Evolutionary conservation across 2,888 invertebrate species (phyloP).

Genomic region (Mamestra brassicae): DNA sequence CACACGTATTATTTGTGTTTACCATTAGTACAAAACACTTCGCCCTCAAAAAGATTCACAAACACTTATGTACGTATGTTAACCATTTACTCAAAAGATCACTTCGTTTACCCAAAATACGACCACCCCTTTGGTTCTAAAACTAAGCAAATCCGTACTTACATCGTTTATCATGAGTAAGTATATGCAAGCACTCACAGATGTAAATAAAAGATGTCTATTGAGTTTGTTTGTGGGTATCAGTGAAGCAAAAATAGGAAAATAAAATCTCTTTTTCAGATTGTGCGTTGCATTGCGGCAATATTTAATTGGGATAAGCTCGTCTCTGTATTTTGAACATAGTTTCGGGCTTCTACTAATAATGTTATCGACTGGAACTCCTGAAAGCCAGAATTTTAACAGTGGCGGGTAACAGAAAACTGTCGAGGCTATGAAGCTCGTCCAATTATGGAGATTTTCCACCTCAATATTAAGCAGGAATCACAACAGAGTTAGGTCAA

Average conservation of each 20-base stretch:
- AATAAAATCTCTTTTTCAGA: neutral
- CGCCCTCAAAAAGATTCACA: neutral
- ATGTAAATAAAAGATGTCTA: slow-evolving; percentile 8
- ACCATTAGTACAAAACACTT: neutral
- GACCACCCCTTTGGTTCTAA: neutral
- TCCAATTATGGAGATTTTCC: no score
- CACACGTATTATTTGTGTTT: neutral
- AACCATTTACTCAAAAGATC: slow-evolving; percentile 11
- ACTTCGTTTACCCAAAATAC: slow-evolving; percentile 1
- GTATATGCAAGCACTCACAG: slow-evolving; percentile 16
- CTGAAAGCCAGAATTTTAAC: no score
- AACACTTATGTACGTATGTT: neutral
- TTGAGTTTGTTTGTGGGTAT: neutral
- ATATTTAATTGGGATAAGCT: no score
- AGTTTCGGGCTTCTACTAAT: no score
- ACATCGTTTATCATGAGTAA: neutral
- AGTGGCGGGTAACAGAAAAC: no score
- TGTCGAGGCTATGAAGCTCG: no score
- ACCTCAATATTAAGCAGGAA: no score
- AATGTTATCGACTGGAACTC: no score
- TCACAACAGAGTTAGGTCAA: no score
- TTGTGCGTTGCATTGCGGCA: neutral
- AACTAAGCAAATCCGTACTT: neutral
- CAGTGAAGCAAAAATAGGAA: neutral
- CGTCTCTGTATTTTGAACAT: no score